These are phyloP conservation scores for Mormoops blainvillei DNA, from an alignment of 2,113 vertebrate species.

Conservation along the genomic window DNA sequence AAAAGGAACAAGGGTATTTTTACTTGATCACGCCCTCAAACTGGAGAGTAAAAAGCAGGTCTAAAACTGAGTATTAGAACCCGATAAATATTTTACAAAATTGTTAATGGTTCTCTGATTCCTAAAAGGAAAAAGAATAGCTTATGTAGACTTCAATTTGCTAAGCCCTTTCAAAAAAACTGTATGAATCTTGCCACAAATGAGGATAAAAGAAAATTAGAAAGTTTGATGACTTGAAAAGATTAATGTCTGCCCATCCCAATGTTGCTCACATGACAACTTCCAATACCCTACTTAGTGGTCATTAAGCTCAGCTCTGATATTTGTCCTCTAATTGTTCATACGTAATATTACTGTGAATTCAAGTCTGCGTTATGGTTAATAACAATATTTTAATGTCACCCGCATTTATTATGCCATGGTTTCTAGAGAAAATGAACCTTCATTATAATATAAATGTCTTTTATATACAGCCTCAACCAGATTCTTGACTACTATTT, in stretches of 20 bases:
- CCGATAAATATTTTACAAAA: not conserved
- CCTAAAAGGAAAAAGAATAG: constrained; percentile 5
- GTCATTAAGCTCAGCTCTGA: not conserved
- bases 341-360: not conserved
- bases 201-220: not conserved
- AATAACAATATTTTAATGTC: constrained; percentile 65
- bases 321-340: constrained; percentile 17
- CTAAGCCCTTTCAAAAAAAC: constrained; percentile 13
- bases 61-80: not conserved
- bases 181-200: not conserved
- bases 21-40: not conserved
- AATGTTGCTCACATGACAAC: not conserved
- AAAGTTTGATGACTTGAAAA: not conserved
- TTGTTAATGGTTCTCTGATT: constrained; percentile 7
- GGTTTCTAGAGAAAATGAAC: constrained; percentile 44
- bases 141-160: not conserved
- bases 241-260: not conserved
- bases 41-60: not conserved
- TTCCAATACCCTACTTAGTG: not conserved
- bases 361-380: constrained; percentile 20
- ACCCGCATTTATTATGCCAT: constrained; percentile 47
- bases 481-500: constrained; percentile 65
- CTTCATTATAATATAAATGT: constrained; percentile 72
- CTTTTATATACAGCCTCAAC: constrained; percentile 55
- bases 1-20: not conserved